Percentiles rank a stretch among this genome's conserved stretches.
phyloP scores from a whole-genome alignment of 2,888 invertebrate species.

The Gasteruption jaculator region DNA sequence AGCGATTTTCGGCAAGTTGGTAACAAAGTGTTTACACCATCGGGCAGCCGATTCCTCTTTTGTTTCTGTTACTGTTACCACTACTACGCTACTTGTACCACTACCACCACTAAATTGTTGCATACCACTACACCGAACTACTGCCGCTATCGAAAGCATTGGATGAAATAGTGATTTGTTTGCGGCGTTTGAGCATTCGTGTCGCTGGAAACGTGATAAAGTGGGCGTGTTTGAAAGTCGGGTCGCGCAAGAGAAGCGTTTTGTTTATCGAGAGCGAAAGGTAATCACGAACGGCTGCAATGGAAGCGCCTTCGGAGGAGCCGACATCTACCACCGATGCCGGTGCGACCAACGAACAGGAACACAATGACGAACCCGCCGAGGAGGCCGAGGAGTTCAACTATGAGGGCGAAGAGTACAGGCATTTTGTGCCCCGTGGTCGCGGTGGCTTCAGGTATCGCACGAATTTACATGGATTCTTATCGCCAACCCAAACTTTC shows the following conservation, averaged over 20 bases:
- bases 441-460: constrained; percentile 55
- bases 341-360: constrained; percentile 32
- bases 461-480: constrained; percentile 1
- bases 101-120: no score
- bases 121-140: no score
- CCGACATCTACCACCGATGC: constrained; percentile 21
- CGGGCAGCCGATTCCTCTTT: no score
- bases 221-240: constrained; percentile 22
- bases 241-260: constrained; percentile 6
- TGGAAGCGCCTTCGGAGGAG: constrained; percentile 31
- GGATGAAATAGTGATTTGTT: constrained; percentile 36
- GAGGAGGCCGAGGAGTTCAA: constrained; percentile 46
- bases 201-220: constrained; percentile 24
- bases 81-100: no score
- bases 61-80: no score
- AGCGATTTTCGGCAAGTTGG: no score
- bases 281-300: constrained; percentile 18
- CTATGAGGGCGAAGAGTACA: constrained; percentile 51
- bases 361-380: constrained; percentile 42
- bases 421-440: constrained; percentile 53
- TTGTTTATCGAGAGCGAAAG: constrained; percentile 19
- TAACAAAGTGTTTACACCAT: no score
- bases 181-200: constrained; percentile 30
- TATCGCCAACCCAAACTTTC: neutral
- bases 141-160: constrained; percentile 4